Conservation (phyloP, 37 sponge, comb jelly and placozoan species). For the Geodia barretti region DNA sequence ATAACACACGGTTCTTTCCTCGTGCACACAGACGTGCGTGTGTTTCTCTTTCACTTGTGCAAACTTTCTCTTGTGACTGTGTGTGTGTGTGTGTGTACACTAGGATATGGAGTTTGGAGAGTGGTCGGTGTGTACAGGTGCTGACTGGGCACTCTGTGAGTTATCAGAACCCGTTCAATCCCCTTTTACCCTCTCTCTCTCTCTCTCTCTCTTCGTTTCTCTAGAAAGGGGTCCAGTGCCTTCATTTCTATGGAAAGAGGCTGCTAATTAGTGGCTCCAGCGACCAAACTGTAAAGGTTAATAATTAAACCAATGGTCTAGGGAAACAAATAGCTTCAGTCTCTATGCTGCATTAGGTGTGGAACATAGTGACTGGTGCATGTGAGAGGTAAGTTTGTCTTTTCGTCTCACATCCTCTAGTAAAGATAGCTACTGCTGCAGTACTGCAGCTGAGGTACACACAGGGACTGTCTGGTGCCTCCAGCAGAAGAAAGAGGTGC, state of each 20-base stretch:
- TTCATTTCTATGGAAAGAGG: constrained; percentile 75
- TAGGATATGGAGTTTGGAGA: constrained; percentile 68
- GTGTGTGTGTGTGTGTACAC: no score
- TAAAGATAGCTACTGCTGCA: not conserved
- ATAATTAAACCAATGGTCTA: not conserved
- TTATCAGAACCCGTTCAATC: not conserved
- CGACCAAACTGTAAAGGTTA: constrained; percentile 71
- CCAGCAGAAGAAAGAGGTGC: constrained; percentile 50
- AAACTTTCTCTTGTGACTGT: no score
- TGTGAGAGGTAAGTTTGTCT: constrained; percentile 64
- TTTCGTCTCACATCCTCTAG: not conserved
- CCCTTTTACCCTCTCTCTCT: not conserved
- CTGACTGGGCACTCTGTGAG: constrained; percentile 68
- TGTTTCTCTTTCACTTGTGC: no score
- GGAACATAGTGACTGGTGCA: constrained; percentile 55
- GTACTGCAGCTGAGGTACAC: constrained; percentile 56
- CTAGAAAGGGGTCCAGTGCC: constrained; percentile 77
- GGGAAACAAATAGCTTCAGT: not conserved
- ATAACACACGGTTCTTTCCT: no score
- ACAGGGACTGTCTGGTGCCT: constrained; percentile 75
- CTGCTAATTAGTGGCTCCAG: constrained; percentile 76
- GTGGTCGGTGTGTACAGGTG: constrained; percentile 27
- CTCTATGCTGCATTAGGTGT: constrained; percentile 64
- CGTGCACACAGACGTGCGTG: no score
- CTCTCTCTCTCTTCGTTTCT: not conserved